A percentile compares a stretch with the other conserved stretches of the same genome.
phyloP scores from a whole-genome alignment of 1,140 invertebrate species.

The Thalassaphorura encarpata region DNA sequence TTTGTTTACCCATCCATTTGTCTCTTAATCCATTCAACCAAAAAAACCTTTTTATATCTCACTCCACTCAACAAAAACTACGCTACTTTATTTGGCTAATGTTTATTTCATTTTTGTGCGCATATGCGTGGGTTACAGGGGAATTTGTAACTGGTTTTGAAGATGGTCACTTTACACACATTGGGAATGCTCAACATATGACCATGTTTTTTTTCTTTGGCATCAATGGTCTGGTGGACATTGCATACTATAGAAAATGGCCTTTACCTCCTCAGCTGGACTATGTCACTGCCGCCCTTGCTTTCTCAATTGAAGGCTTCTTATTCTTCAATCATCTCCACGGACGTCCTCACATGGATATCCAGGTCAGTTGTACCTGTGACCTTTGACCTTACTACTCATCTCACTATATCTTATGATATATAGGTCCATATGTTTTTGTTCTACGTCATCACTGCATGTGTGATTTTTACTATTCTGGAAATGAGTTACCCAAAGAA shows the following conservation, averaged over 20 bases:
- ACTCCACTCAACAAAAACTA: too few species aligned
- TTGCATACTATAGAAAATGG: slow-evolving; percentile 37
- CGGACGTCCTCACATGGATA: slow-evolving; percentile 41
- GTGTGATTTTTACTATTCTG: slow-evolving; percentile 34
- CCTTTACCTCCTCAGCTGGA: slow-evolving; percentile 39
- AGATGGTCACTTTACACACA: slow-evolving; percentile 37
- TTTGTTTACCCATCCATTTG: too few species aligned
- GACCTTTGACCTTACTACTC: neutral
- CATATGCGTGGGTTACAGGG: slow-evolving; percentile 19
- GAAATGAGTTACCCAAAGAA: slow-evolving; percentile 39
- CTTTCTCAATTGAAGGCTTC: slow-evolving; percentile 41
- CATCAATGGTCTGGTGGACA: slow-evolving; percentile 40
- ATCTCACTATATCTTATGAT: neutral
- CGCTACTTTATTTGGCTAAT: too few species aligned
- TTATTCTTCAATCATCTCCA: slow-evolving; percentile 46
- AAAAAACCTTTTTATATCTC: too few species aligned
- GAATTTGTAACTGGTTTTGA: slow-evolving; percentile 40
- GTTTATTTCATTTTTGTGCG: neutral
- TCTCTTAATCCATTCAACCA: neutral
- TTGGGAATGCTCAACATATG: slow-evolving; percentile 42
- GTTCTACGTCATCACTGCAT: slow-evolving; percentile 38
- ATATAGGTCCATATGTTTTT: slow-evolving; percentile 42
- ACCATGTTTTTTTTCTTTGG: slow-evolving; percentile 48
- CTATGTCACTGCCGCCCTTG: slow-evolving; percentile 38
- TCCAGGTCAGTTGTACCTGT: slow-evolving; percentile 32